Evolutionary conservation across 2,888 invertebrate species (phyloP).

Genomic region (Cantharis nigra): DNA sequence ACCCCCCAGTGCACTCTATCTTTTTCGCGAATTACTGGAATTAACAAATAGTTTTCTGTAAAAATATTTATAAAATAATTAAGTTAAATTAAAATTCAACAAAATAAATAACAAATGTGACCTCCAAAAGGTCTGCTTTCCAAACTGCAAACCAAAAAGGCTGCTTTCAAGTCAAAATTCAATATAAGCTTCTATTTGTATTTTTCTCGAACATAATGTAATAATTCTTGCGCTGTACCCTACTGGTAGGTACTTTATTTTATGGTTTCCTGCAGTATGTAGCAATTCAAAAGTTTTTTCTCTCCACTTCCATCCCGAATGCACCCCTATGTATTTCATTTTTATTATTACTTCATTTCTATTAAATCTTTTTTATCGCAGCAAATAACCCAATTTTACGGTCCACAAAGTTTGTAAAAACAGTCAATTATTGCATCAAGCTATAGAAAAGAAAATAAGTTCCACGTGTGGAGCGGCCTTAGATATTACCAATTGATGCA

Average conservation of each 20-base stretch:
- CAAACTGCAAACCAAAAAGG: too few species aligned
- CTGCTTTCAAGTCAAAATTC: too few species aligned
- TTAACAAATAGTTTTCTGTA: too few species aligned
- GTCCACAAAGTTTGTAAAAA: not conserved
- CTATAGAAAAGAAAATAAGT: not conserved
- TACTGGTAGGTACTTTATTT: not conserved
- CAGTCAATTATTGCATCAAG: not conserved
- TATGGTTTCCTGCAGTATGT: conserved; percentile 1
- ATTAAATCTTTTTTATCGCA: not conserved
- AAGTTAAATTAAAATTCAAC: too few species aligned
- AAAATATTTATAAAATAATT: too few species aligned
- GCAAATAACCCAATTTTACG: not conserved
- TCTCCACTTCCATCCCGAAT: not conserved
- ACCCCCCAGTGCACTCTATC: too few species aligned
- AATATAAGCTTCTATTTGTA: too few species aligned
- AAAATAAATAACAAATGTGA: too few species aligned
- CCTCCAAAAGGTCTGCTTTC: too few species aligned
- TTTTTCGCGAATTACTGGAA: too few species aligned
- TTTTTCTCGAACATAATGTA: too few species aligned
- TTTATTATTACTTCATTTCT: not conserved
- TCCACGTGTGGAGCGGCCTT: not conserved
- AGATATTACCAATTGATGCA: not conserved
- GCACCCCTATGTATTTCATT: not conserved
- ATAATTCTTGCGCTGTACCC: not conserved
- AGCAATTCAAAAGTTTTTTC: conserved; percentile 9